Conservation (phyloP, 2,888 invertebrate species). For the Chymomyza procnemis region DNA sequence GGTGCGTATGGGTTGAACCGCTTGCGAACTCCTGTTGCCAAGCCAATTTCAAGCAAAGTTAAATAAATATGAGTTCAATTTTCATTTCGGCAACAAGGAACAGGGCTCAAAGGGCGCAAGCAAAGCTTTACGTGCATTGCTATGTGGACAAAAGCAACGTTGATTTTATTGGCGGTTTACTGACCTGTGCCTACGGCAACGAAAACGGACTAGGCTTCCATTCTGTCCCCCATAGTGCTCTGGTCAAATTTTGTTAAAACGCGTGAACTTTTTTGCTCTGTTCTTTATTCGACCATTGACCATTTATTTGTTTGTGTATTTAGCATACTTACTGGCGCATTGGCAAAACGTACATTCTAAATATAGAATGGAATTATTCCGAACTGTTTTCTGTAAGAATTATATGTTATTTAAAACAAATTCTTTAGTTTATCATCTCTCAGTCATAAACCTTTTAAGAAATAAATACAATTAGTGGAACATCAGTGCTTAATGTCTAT, state of each 20-base stretch:
- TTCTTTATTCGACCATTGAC: not conserved
- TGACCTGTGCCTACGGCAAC: slow-evolving; percentile 61
- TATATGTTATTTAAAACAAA: too few species aligned
- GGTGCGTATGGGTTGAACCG: not conserved
- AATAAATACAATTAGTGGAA: too few species aligned
- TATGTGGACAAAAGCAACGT: slow-evolving; percentile 48
- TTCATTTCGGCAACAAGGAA: slow-evolving; percentile 57
- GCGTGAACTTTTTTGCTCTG: slow-evolving; percentile 53
- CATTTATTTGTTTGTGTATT: not conserved
- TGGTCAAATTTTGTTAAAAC: slow-evolving; percentile 40
- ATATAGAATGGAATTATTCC: too few species aligned
- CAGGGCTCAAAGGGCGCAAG: not conserved
- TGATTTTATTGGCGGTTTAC: slow-evolving; percentile 73
- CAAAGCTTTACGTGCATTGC: not conserved
- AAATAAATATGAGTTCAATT: slow-evolving; percentile 73
- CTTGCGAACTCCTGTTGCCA: slow-evolving; percentile 27
- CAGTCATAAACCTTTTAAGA: not conserved
- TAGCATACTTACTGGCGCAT: slow-evolving; percentile 26
- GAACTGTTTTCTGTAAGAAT: too few species aligned
- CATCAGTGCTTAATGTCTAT: not conserved
- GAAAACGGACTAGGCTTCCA: too few species aligned
- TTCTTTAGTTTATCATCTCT: not conserved
- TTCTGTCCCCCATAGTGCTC: too few species aligned
- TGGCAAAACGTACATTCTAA: too few species aligned
- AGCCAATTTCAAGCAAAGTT: slow-evolving; percentile 25